phyloP scores from a whole-genome alignment of 2,888 invertebrate species.

The Synanthedon tipuliformis region DNA sequence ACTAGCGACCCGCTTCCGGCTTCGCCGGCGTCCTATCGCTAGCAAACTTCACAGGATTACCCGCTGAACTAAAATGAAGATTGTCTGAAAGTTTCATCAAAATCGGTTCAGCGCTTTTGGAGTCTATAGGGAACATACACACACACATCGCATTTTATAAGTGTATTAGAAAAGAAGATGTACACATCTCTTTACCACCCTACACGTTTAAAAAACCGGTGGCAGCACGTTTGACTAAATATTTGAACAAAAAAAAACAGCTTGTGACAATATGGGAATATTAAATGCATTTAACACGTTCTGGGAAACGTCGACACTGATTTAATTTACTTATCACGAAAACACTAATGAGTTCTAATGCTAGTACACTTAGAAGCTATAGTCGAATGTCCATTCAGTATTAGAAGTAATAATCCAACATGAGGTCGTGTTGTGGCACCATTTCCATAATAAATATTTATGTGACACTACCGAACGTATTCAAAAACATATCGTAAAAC shows the following conservation, averaged over 20 bases:
- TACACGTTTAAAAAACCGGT: not conserved
- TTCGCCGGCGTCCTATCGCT: too few species aligned
- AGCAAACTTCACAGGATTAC: too few species aligned
- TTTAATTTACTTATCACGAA: not conserved
- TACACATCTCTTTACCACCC: too few species aligned
- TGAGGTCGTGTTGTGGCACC: slow-evolving; percentile 11
- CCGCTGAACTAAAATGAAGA: too few species aligned
- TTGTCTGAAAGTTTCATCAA: too few species aligned
- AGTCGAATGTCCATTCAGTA: not conserved
- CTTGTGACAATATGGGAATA: not conserved
- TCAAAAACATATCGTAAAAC: slow-evolving; percentile 16
- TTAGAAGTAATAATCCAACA: slow-evolving; percentile 2
- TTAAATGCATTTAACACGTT: slow-evolving; percentile 11
- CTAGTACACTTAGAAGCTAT: too few species aligned
- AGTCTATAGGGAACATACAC: too few species aligned
- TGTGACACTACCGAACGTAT: slow-evolving; percentile 14
- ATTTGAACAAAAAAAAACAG: not conserved
- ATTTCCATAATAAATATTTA: slow-evolving; percentile 21
- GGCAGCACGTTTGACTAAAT: not conserved
- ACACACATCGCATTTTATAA: too few species aligned
- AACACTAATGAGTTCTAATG: too few species aligned
- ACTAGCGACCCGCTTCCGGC: too few species aligned
- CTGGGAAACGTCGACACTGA: slow-evolving; percentile 6
- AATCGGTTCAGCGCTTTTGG: too few species aligned
- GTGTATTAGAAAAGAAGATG: too few species aligned